These are phyloP conservation scores for Pseudochaenichthys georgianus DNA, from an alignment of 2,797 vertebrate genomes.

Conservation along the genomic window DNA sequence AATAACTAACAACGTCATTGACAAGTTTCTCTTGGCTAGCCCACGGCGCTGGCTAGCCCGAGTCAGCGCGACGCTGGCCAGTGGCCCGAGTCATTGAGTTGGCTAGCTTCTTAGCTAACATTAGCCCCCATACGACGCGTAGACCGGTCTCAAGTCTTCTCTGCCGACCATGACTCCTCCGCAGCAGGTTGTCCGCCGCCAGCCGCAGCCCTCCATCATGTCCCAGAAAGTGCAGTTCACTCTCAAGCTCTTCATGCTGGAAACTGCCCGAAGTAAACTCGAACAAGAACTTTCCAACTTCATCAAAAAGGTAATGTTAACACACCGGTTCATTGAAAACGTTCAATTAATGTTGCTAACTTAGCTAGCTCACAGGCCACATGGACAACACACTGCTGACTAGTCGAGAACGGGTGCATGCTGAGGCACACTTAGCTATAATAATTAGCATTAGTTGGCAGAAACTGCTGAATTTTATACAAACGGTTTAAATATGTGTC, in stretches of 20 bases:
- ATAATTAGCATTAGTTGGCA: background rate
- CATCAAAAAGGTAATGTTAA: slow-evolving; percentile 55
- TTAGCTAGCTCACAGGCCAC: background rate
- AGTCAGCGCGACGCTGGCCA: background rate
- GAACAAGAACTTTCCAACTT: slow-evolving; percentile 60
- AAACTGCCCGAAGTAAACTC: slow-evolving; percentile 57
- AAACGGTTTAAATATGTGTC: background rate
- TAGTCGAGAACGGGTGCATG: too few species aligned
- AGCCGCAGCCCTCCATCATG: background rate
- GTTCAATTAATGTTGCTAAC: background rate
- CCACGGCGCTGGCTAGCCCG: background rate
- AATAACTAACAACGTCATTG: background rate
- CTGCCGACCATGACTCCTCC: slow-evolving; percentile 34
- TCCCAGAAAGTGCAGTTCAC: slow-evolving; percentile 51
- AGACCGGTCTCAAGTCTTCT: background rate
- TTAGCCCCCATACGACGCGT: background rate
- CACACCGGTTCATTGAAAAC: background rate
- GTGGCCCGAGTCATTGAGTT: background rate
- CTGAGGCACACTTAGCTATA: background rate
- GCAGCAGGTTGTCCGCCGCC: background rate
- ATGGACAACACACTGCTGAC: background rate
- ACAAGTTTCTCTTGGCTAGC: background rate
- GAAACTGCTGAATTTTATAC: background rate
- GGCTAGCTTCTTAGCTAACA: slow-evolving; percentile 1
- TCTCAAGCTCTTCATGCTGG: slow-evolving; percentile 68